Conservation (phyloP, 2,113 vertebrate genomes). For the Leiothrix lutea region DNA sequence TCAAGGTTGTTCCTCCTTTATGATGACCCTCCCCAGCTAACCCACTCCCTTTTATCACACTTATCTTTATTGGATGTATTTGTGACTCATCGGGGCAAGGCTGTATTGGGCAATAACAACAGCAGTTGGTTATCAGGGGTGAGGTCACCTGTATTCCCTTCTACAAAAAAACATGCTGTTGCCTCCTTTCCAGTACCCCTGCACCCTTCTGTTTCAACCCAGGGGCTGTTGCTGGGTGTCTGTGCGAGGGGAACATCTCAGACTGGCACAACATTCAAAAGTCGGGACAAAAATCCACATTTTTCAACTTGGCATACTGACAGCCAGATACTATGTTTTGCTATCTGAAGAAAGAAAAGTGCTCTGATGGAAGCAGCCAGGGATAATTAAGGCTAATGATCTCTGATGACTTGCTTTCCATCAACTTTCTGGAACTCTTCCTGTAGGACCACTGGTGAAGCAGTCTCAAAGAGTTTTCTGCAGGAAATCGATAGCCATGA, state of each 20-base stretch:
- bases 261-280: neutral
- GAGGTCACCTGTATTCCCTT: neutral
- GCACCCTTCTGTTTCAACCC: neutral
- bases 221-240: neutral
- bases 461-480: neutral
- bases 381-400: neutral
- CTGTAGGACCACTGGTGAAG: neutral
- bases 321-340: neutral
- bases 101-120: neutral
- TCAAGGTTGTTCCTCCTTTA: neutral
- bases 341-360: neutral
- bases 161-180: neutral
- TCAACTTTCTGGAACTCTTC: neutral
- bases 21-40: no score
- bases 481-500: neutral
- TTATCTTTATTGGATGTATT: neutral
- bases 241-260: neutral
- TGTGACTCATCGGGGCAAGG: neutral
- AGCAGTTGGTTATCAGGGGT: neutral
- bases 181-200: neutral
- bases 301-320: neutral
- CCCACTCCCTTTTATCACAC: neutral
- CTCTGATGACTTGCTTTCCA: neutral
- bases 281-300: neutral
- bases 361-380: neutral